Evolutionary conservation across 2,888 invertebrate genomes (phyloP).

Genomic region (Epistrophella euchroma): DNA sequence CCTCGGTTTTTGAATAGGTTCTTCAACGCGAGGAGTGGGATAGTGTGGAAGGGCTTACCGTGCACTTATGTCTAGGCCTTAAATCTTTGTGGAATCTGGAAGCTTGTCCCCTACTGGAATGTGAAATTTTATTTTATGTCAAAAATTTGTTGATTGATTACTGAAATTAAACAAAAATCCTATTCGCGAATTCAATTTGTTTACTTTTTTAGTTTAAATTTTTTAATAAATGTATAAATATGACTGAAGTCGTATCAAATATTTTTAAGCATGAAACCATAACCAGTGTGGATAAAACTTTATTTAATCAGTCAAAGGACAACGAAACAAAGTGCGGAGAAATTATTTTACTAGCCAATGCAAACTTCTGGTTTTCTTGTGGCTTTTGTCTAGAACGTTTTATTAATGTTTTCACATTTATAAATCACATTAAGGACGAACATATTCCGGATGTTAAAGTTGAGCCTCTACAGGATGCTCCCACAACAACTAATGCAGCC

Average conservation of each 20-base stretch:
- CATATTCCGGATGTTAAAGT: constrained; percentile 42
- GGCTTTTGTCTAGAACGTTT: constrained; percentile 66
- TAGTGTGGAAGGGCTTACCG: too few relatives aligned
- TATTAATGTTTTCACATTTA: constrained; percentile 52
- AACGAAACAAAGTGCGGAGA: constrained; percentile 60
- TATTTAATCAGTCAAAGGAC: not conserved
- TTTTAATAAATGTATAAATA: constrained; percentile 25
- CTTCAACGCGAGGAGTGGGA: too few relatives aligned
- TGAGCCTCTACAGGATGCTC: constrained; percentile 8
- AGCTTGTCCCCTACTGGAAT: not conserved
- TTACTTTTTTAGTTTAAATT: not conserved
- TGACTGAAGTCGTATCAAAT: constrained; percentile 26
- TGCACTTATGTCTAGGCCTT: not conserved
- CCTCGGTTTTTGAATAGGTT: too few relatives aligned
- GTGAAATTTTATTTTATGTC: not conserved
- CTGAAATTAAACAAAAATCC: constrained; percentile 10
- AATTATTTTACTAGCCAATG: constrained; percentile 52
- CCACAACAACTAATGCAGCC: not conserved
- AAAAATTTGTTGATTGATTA: constrained; percentile 31
- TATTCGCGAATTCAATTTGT: constrained; percentile 14
- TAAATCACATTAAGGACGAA: constrained; percentile 56
- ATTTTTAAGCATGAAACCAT: constrained; percentile 10
- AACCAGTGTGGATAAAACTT: not conserved
- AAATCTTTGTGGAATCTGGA: constrained; percentile 8
- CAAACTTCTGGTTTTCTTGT: constrained; percentile 66